These are phyloP conservation scores for Pterophyllum scalare DNA, from an alignment of 2,113 vertebrate species.

Conservation along the genomic window DNA sequence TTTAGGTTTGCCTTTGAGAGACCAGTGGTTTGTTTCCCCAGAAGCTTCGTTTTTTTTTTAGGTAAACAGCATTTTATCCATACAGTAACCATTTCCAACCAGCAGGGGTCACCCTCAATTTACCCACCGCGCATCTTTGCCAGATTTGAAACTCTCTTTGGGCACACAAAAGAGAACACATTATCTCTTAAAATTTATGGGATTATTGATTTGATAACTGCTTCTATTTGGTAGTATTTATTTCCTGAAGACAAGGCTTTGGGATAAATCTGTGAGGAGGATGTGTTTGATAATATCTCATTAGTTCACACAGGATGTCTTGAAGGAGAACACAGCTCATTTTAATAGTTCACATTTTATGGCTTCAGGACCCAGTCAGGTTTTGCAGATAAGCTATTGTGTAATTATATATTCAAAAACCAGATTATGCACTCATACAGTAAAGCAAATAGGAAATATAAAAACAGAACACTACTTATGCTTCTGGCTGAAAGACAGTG, in stretches of 20 bases:
- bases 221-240: background rate
- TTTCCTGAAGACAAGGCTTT: background rate
- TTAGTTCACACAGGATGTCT: background rate
- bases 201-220: background rate
- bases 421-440: background rate
- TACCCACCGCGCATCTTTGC: background rate
- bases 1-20: background rate
- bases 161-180: background rate
- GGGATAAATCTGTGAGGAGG: background rate
- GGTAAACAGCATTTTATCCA: background rate
- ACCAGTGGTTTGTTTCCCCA: background rate
- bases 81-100: constrained; percentile 31
- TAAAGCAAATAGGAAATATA: background rate
- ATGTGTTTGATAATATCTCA: background rate
- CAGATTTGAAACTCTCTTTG: background rate
- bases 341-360: constrained; percentile 7
- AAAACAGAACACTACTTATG: background rate
- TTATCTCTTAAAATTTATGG: background rate
- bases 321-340: constrained; percentile 5
- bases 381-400: constrained; percentile 4
- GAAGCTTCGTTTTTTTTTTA: background rate
- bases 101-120: constrained; percentile 56
- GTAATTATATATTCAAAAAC: constrained; percentile 5
- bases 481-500: background rate
- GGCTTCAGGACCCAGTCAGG: background rate